Evolutionary conservation across 2,888 invertebrate species (phyloP).

Genomic region (Rhopalosiphum nymphaeae): DNA sequence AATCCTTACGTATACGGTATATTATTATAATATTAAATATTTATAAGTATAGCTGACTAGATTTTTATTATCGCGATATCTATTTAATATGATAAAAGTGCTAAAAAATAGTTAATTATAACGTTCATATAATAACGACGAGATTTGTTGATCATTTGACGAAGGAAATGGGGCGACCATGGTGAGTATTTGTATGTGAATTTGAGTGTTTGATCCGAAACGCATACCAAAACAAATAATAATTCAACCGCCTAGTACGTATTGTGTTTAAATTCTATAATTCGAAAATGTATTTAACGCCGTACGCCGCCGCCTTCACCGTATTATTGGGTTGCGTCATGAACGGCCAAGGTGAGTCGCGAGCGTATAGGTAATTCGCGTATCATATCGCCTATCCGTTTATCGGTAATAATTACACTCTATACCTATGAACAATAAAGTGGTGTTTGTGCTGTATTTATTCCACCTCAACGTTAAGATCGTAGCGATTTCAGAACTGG

Average conservation of each 20-base stretch:
- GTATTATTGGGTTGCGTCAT: conserved; percentile 45
- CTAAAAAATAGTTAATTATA: background rate
- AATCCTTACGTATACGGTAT: background rate
- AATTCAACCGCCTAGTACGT: too few species aligned
- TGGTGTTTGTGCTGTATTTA: background rate
- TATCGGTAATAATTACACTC: conserved; percentile 30
- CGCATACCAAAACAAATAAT: background rate
- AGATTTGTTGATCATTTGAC: background rate
- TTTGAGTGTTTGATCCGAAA: background rate
- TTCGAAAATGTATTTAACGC: background rate
- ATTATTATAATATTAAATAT: background rate
- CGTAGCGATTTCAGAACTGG: conserved; percentile 51
- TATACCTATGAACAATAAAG: conserved; percentile 28
- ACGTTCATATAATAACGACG: background rate
- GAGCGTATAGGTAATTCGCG: conserved; percentile 37
- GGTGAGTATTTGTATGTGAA: background rate
- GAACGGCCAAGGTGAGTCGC: conserved; percentile 45
- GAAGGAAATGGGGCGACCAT: background rate
- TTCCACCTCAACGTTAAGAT: conserved; percentile 14
- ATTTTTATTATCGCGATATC: background rate
- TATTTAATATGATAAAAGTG: background rate
- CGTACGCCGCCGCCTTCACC: background rate
- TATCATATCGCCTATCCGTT: conserved; percentile 22
- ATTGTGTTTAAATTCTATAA: background rate
- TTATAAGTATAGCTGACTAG: background rate